A percentile compares a stretch with the other conserved stretches of the same genome.
phyloP scores from a whole-genome alignment of 2,888 invertebrate species.

The Polia nebulosa region DNA sequence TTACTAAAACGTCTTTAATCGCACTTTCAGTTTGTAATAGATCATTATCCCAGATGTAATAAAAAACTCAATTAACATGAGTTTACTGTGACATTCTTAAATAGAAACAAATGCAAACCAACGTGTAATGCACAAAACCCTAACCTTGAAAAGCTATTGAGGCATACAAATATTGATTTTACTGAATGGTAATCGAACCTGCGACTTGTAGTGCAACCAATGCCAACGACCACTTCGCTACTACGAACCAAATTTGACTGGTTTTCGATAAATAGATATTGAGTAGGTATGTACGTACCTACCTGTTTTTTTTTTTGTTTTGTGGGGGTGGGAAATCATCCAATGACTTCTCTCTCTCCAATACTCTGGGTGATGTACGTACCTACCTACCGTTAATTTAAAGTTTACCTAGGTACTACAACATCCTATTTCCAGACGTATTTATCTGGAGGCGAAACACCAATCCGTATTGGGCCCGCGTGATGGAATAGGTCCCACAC shows the following conservation, averaged over 20 bases:
- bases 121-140: neutral
- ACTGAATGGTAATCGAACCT: neutral
- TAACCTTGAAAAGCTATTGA: neutral
- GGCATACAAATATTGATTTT: neutral
- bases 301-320: no score
- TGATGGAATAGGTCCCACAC: no score
- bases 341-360: no score
- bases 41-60: conserved; percentile 2
- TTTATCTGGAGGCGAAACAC: no score
- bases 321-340: no score
- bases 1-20: conserved; percentile 3
- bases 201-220: neutral
- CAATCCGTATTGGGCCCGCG: no score
- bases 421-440: neutral
- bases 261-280: neutral
- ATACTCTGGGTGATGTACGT: no score
- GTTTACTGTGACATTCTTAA: neutral
- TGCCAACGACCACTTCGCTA: neutral
- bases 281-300: no score
- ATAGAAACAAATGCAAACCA: neutral
- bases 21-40: neutral
- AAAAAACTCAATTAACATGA: conserved; percentile 1
- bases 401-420: neutral
- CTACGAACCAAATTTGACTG: no score
- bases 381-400: neutral